Percentiles rank a stretch among this genome's conserved stretches.
phyloP scores from a whole-genome alignment of 2,797 vertebrate species.

The Geotria australis region DNA sequence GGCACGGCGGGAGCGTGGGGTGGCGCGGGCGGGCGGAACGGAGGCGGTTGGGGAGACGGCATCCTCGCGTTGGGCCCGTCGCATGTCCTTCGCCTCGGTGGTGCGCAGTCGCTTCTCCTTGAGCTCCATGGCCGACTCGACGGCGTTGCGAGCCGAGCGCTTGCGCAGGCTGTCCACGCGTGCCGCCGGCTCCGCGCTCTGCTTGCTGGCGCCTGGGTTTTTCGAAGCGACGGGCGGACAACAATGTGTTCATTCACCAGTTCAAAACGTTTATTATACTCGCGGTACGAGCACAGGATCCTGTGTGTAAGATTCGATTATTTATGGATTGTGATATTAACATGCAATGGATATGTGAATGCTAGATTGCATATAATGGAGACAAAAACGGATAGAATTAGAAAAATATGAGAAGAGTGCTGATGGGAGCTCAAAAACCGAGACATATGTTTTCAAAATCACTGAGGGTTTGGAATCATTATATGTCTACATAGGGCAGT shows the following conservation, averaged over 20 bases:
- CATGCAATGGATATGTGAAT: background rate
- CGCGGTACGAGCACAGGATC: too few species aligned
- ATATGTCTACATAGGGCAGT: too few species aligned
- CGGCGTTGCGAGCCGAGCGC: conserved; percentile 39
- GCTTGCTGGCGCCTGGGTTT: conserved; percentile 16
- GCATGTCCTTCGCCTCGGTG: conserved; percentile 82
- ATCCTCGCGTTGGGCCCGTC: conserved; percentile 68
- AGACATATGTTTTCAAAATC: too few species aligned
- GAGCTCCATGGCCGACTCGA: conserved; percentile 72
- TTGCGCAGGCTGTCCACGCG: conserved; percentile 68
- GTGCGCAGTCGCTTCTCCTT: conserved; percentile 82
- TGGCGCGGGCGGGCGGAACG: conserved; percentile 26
- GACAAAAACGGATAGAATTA: too few species aligned
- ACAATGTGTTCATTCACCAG: conserved; percentile 4
- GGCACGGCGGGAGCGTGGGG: too few species aligned
- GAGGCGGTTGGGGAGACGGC: conserved; percentile 28
- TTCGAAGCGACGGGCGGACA: background rate
- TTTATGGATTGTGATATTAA: background rate
- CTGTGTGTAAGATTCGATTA: too few species aligned
- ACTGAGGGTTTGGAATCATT: too few species aligned
- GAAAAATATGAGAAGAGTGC: too few species aligned
- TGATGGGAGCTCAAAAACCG: too few species aligned
- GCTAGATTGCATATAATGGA: too few species aligned
- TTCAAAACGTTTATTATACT: background rate
- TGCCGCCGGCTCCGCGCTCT: conserved; percentile 43